Percentiles rank a stretch among this genome's conserved stretches.
These are phyloP conservation scores for Aphelenchoides fujianensis DNA, from an alignment of 1,140 invertebrate species.

Conservation along the genomic window DNA sequence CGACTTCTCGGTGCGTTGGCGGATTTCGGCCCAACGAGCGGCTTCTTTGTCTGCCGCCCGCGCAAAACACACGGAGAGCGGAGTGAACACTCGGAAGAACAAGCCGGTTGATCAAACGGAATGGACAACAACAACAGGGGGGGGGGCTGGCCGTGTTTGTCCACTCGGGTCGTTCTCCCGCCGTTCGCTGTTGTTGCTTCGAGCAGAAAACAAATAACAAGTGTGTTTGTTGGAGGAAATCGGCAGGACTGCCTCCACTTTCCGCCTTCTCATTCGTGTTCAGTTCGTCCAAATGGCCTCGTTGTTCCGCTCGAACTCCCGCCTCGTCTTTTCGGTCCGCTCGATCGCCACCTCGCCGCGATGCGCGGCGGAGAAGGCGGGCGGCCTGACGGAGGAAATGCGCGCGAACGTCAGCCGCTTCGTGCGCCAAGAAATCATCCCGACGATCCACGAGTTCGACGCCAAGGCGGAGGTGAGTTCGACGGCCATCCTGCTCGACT, in stretches of 20 bases:
- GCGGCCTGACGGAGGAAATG: conserved; percentile 68
- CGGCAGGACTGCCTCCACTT: no score
- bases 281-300: neutral
- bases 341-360: neutral
- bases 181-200: no score
- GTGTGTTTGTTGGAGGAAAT: conserved; percentile 1
- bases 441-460: conserved; percentile 81
- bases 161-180: no score
- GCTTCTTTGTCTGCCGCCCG: no score
- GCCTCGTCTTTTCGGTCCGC: neutral
- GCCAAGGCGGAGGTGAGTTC: conserved; percentile 71
- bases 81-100: no score
- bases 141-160: neutral
- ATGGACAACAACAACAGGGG: neutral
- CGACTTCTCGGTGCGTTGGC: neutral
- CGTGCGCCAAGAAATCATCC: conserved; percentile 82
- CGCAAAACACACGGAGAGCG: no score
- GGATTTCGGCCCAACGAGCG: neutral
- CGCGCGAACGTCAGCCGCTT: conserved; percentile 86
- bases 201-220: neutral
- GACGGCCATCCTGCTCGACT: neutral
- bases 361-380: neutral
- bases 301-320: neutral
- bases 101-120: neutral
- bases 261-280: neutral